Conservation (phyloP, 2,888 invertebrate genomes). For the Adelognathus sp. region DNA sequence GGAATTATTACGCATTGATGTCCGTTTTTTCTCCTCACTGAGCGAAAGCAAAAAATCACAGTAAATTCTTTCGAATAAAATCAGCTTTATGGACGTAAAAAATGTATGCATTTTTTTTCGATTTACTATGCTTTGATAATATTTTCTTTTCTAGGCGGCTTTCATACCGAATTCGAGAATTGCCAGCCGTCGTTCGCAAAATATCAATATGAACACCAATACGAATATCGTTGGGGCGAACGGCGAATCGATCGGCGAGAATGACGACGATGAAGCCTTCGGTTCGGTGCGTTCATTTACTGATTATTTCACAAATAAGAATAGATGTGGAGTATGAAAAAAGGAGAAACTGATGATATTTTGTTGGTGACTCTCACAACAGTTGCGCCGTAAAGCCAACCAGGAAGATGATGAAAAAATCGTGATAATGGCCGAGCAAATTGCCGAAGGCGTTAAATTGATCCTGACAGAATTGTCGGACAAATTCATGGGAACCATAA, state of each 20-base stretch:
- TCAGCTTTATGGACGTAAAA: too few species aligned
- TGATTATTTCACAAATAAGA: not conserved
- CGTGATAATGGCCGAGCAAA: slow-evolving; percentile 56
- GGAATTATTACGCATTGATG: too few species aligned
- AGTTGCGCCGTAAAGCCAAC: slow-evolving; percentile 9
- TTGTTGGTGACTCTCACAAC: not conserved
- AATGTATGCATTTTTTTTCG: too few species aligned
- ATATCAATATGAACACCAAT: slow-evolving; percentile 30
- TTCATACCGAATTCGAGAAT: not conserved
- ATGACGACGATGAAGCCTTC: too few species aligned
- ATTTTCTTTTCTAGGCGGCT: not conserved
- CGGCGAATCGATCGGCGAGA: too few species aligned
- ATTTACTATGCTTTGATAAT: not conserved
- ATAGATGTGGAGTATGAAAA: not conserved
- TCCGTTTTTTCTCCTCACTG: too few species aligned
- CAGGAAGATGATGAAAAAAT: not conserved
- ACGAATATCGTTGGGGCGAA: slow-evolving; percentile 6
- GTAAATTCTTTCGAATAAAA: too few species aligned
- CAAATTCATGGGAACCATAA: slow-evolving; percentile 64
- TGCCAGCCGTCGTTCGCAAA: not conserved
- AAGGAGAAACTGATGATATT: not conserved
- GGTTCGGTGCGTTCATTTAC: too few species aligned
- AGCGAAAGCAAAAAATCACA: too few species aligned
- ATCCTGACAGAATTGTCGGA: too few species aligned
- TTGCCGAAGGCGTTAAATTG: slow-evolving; percentile 62